A percentile compares a stretch with the other conserved stretches of the same genome.
Evolutionary conservation across 2,888 invertebrate species (phyloP).

Genomic region (Sarcophaga rosellei): DNA sequence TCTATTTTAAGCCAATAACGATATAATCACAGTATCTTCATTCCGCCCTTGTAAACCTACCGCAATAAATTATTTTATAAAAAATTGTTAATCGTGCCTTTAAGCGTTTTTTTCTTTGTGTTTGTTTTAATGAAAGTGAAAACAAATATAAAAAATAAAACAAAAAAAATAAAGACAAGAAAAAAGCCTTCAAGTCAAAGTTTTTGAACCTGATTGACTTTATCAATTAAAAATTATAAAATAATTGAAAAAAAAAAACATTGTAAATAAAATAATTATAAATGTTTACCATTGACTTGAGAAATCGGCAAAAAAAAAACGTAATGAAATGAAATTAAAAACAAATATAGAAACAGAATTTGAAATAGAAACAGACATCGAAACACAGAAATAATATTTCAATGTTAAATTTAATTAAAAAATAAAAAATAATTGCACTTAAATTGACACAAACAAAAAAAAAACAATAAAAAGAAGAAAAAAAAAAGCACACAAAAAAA

Average conservation of each 20-base stretch:
- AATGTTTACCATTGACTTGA: slow-evolving; percentile 47
- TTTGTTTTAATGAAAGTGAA: background rate
- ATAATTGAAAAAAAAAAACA: background rate
- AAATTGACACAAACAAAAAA: slow-evolving; percentile 34
- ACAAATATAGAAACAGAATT: background rate
- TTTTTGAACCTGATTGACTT: slow-evolving; percentile 38
- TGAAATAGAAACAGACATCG: background rate
- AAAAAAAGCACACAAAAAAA: background rate
- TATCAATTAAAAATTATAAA: slow-evolving; percentile 32
- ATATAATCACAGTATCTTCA: background rate
- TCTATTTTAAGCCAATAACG: too few species aligned
- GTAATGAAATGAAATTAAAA: background rate
- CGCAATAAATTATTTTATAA: background rate
- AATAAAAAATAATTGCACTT: slow-evolving; percentile 40
- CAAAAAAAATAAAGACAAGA: background rate
- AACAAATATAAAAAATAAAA: background rate
- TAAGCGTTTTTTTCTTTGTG: background rate
- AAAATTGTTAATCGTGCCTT: background rate
- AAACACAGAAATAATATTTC: slow-evolving; percentile 27
- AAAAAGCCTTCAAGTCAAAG: slow-evolving; percentile 38
- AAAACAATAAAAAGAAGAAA: slow-evolving; percentile 11
- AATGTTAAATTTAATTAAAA: slow-evolving; percentile 50
- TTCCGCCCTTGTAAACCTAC: background rate
- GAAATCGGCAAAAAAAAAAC: background rate
- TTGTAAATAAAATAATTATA: slow-evolving; percentile 39